These are phyloP conservation scores for Sebastes hubbsi DNA, from an alignment of 2,797 vertebrate genomes.

Conservation along the genomic window DNA sequence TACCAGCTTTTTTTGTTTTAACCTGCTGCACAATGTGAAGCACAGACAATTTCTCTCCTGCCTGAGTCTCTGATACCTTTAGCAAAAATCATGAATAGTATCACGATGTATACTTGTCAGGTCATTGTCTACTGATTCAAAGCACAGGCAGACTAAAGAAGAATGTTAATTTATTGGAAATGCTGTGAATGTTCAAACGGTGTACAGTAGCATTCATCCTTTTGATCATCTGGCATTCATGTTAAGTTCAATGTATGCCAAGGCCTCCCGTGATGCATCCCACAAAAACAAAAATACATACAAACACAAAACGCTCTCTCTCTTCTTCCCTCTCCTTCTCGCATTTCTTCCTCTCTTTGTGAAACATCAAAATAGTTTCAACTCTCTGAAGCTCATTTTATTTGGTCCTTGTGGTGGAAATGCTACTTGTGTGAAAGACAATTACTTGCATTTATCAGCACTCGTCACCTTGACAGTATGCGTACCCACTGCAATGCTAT, in stretches of 20 bases:
- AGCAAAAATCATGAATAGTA: background rate
- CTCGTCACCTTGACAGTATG: constrained; percentile 3
- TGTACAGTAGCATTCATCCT: constrained; percentile 42
- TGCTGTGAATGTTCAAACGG: constrained; percentile 56
- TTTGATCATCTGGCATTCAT: constrained; percentile 72
- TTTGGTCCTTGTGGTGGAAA: background rate
- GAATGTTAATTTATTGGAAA: constrained; percentile 62
- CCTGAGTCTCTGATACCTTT: background rate
- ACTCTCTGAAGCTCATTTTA: constrained; percentile 19
- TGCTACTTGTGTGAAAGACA: constrained; percentile 27
- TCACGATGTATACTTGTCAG: constrained; percentile 8
- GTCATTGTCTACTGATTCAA: constrained; percentile 39
- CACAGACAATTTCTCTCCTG: background rate
- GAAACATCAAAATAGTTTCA: constrained; percentile 17
- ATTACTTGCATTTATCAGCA: constrained; percentile 33
- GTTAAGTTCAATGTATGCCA: constrained; percentile 71
- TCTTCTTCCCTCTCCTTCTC: background rate
- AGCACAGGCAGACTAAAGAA: constrained; percentile 35
- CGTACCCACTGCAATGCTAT: background rate
- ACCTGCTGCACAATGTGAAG: background rate
- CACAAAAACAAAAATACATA: constrained; percentile 41
- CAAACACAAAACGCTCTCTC: constrained; percentile 16
- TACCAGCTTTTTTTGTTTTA: background rate
- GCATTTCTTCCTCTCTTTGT: constrained; percentile 3
- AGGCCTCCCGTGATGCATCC: constrained; percentile 63